These are phyloP conservation scores for Azemiops feae DNA, from an alignment of 2,113 vertebrate genomes.

Conservation along the genomic window DNA sequence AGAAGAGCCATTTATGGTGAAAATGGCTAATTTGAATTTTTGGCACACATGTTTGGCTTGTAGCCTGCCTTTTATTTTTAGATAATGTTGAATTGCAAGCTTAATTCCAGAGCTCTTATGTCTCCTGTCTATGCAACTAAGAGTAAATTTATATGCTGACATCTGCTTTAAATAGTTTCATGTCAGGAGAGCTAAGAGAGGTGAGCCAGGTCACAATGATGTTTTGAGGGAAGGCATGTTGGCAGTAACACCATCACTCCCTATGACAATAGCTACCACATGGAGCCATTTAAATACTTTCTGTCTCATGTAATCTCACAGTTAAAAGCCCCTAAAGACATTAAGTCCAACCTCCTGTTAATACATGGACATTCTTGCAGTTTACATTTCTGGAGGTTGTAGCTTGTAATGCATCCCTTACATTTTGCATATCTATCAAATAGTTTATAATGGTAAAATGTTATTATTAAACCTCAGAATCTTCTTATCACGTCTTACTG, in stretches of 20 bases:
- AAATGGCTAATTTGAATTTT: not conserved
- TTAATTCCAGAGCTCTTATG: not conserved
- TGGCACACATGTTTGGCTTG: not conserved
- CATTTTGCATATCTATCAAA: not conserved
- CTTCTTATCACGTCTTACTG: not conserved
- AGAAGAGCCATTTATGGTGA: not conserved
- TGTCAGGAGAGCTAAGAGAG: not conserved
- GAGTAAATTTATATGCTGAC: not conserved
- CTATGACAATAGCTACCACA: not conserved
- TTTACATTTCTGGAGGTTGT: not conserved
- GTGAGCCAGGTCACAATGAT: not conserved
- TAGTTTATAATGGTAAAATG: not conserved
- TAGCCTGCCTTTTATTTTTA: constrained; percentile 8
- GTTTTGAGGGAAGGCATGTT: not conserved
- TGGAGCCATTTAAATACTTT: not conserved
- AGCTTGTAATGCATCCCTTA: not conserved
- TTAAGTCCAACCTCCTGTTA: not conserved
- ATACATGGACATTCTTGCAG: not conserved
- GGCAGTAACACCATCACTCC: too few relatives aligned
- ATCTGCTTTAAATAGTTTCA: not conserved
- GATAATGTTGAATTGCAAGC: constrained; percentile 3
- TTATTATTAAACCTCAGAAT: not conserved
- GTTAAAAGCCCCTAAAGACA: not conserved
- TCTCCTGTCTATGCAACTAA: not conserved
- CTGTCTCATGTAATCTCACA: not conserved